A percentile compares a stretch with the other conserved stretches of the same genome.
phyloP scores from a whole-genome alignment of 2,888 invertebrate species.

The Stenolophus ochropezus region DNA sequence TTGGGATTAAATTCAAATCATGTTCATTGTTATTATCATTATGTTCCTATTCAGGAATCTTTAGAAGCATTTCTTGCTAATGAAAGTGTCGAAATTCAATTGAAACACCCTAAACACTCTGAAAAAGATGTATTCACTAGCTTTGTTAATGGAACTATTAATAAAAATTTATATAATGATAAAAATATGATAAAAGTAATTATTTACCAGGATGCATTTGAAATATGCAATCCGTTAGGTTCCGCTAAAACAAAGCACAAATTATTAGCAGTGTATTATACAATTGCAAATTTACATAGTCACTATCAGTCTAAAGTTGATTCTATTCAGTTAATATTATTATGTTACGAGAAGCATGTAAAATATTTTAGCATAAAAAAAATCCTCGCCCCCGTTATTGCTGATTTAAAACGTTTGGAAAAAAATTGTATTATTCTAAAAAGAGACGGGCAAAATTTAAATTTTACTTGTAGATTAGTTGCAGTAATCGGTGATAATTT shows the following conservation, averaged over 20 bases:
- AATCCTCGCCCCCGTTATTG: too few relatives aligned
- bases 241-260: constrained; percentile 63
- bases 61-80: constrained; percentile 1
- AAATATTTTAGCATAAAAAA: too few relatives aligned
- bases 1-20: too few relatives aligned
- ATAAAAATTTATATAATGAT: not conserved
- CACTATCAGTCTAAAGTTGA: constrained; percentile 61
- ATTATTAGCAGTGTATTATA: constrained; percentile 63
- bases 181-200: constrained; percentile 58
- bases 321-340: constrained; percentile 62
- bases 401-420: too few relatives aligned
- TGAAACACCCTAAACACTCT: not conserved
- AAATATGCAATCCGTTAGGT: constrained; percentile 64
- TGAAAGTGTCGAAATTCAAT: constrained; percentile 15
- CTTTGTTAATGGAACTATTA: too few relatives aligned
- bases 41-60: constrained; percentile 8
- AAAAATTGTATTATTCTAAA: too few relatives aligned
- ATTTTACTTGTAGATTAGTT: too few relatives aligned
- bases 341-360: constrained; percentile 63
- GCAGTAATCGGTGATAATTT: too few relatives aligned
- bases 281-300: constrained; percentile 62
- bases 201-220: constrained; percentile 64
- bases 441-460: too few relatives aligned
- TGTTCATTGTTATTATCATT: too few relatives aligned
- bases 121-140: too few relatives aligned